A percentile compares a stretch with the other conserved stretches of the same genome.
Conservation (phyloP, 2,113 vertebrate genomes). For the Odobenus rosmarus region DNA sequence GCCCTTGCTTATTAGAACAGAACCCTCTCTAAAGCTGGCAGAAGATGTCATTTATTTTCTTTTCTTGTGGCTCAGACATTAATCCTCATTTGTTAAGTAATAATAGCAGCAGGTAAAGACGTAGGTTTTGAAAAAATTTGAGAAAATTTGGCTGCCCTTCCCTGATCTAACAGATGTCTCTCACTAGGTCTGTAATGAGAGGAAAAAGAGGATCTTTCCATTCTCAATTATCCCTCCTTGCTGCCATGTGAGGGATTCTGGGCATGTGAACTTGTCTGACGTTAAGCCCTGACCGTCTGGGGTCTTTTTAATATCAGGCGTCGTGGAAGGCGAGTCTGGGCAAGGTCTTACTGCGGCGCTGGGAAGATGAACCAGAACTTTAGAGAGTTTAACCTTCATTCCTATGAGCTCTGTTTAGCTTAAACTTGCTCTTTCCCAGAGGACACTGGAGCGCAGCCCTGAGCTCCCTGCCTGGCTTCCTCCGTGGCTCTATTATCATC, state of each 20-base stretch:
- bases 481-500: rapidly evolving
- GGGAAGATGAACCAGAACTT: not conserved
- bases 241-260: not conserved
- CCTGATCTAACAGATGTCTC: slow-evolving; percentile 6
- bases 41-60: slow-evolving; percentile 33
- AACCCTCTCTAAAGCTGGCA: slow-evolving; percentile 33
- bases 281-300: not conserved
- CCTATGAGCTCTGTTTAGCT: not conserved
- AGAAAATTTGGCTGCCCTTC: not conserved
- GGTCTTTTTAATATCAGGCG: not conserved
- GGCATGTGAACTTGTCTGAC: not conserved
- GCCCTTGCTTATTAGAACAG: slow-evolving; percentile 32
- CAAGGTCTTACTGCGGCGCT: not conserved
- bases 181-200: not conserved
- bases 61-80: slow-evolving; percentile 33
- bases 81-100: slow-evolving; percentile 47
- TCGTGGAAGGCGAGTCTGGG: not conserved
- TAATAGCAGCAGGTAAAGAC: not conserved
- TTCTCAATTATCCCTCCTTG: not conserved
- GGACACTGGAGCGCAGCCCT: rapidly evolving
- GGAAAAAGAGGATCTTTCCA: not conserved
- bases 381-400: not conserved
- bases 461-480: not conserved
- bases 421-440: not conserved
- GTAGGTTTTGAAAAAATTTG: too few species aligned